phyloP scores from a whole-genome alignment of 2,888 invertebrate species.

The Magallana nippona region DNA sequence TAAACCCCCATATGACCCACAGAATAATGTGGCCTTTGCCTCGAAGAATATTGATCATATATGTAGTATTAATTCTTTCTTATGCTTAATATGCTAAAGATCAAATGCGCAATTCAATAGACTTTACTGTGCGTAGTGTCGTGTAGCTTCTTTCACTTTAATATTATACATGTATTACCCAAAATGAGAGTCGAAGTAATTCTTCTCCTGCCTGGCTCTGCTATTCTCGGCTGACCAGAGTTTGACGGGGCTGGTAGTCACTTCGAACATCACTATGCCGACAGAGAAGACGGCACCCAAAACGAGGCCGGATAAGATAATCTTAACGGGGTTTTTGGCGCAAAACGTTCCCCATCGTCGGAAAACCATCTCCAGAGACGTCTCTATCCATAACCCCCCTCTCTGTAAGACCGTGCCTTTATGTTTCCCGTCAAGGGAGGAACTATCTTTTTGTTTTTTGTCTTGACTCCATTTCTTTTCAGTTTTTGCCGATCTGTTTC shows the following conservation, averaged over 20 bases:
- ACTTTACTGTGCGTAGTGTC: no score
- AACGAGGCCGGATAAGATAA: slow-evolving; percentile 78
- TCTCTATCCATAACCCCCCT: slow-evolving; percentile 72
- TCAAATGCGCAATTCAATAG: no score
- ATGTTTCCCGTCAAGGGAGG: neutral
- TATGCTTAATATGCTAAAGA: no score
- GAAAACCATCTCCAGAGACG: slow-evolving; percentile 78
- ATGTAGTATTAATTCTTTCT: no score
- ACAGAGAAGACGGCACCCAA: slow-evolving; percentile 83
- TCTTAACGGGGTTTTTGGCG: slow-evolving; percentile 89
- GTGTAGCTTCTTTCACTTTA: no score
- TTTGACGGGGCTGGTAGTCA: slow-evolving; percentile 97
- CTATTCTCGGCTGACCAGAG: slow-evolving; percentile 96
- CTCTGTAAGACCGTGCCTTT: slow-evolving; percentile 57
- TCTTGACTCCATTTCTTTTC: neutral
- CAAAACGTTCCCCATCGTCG: slow-evolving; percentile 83
- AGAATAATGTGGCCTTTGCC: no score
- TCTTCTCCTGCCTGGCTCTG: slow-evolving; percentile 90
- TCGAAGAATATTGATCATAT: no score
- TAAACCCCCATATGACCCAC: no score
- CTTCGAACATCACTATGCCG: slow-evolving; percentile 87
- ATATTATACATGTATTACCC: slow-evolving; percentile 69
- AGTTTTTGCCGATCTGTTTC: slow-evolving; percentile 45
- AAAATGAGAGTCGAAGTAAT: slow-evolving; percentile 95
- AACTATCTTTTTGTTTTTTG: neutral